Evolutionary conservation across 2,113 vertebrate genomes (phyloP).

Genomic region (Platichthys flesus): DNA sequence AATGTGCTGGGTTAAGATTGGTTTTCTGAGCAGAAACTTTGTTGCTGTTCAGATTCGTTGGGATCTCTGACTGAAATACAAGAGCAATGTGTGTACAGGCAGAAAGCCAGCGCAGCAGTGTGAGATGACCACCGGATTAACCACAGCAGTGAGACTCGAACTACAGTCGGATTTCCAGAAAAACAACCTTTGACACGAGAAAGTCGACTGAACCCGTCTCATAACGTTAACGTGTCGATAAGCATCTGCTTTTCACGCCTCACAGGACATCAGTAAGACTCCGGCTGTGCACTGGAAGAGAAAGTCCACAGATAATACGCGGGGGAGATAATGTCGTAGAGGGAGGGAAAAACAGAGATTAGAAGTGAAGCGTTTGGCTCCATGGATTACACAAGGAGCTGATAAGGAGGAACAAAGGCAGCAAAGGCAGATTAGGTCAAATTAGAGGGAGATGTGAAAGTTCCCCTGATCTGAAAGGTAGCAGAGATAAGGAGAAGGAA

Average conservation of each 20-base stretch:
- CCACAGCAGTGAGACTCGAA: slow-evolving; percentile 18
- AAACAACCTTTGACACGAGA: slow-evolving; percentile 8
- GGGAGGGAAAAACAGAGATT: slow-evolving; percentile 36
- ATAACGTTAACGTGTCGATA: slow-evolving; percentile 44
- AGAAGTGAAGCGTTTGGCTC: slow-evolving; percentile 11
- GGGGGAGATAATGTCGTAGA: slow-evolving; percentile 29
- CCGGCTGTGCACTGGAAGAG: slow-evolving; percentile 12
- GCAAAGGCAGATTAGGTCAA: slow-evolving; percentile 3
- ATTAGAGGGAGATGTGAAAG: slow-evolving; percentile 3
- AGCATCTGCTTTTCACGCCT: slow-evolving; percentile 48
- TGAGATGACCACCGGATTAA: slow-evolving; percentile 6
- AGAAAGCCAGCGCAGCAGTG: not conserved
- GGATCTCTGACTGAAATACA: not conserved
- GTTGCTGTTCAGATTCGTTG: not conserved
- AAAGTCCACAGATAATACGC: slow-evolving; percentile 26
- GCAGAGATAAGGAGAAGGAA: slow-evolving; percentile 12
- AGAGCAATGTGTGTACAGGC: not conserved
- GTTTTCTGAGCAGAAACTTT: not conserved
- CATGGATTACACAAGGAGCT: slow-evolving; percentile 17
- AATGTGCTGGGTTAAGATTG: too few species aligned
- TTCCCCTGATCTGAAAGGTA: slow-evolving; percentile 4
- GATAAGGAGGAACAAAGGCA: slow-evolving; percentile 42
- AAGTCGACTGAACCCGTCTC: slow-evolving; percentile 19
- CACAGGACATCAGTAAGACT: slow-evolving; percentile 18
- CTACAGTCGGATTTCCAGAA: not conserved